Percentiles rank a stretch among this genome's conserved stretches.
Evolutionary conservation across 2,113 vertebrate species (phyloP).

Genomic region (Halcyon senegalensis): DNA sequence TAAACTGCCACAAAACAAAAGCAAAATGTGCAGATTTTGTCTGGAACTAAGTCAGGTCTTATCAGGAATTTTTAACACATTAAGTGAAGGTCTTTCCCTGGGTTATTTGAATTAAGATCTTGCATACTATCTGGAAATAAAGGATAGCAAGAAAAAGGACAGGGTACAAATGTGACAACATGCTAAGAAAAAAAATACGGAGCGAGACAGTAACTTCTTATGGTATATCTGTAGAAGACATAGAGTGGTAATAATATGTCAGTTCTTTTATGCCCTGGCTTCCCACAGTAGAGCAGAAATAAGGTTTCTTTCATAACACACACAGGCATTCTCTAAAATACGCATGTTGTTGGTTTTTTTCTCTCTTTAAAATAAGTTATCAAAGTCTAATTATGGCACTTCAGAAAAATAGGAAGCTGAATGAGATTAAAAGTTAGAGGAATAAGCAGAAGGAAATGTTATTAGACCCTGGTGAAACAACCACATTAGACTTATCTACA

Average conservation of each 20-base stretch:
- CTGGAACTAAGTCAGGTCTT: neutral
- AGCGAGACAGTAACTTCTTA: neutral
- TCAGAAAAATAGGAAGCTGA: neutral
- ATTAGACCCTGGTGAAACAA: neutral
- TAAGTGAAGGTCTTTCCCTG: neutral
- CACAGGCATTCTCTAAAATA: neutral
- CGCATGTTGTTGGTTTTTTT: neutral
- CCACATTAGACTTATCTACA: neutral
- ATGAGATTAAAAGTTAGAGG: neutral
- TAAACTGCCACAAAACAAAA: neutral
- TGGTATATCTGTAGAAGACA: neutral
- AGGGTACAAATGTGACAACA: neutral
- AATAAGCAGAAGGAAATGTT: neutral
- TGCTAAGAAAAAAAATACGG: neutral
- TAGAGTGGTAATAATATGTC: neutral
- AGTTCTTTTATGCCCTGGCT: neutral
- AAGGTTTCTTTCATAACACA: neutral
- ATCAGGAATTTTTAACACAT: neutral
- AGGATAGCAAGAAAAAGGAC: neutral
- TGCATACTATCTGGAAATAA: neutral
- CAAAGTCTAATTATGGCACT: neutral
- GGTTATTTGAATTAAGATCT: neutral
- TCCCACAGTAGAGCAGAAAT: neutral
- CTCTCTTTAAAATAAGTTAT: neutral
- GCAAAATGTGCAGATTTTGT: neutral